These are phyloP conservation scores for Acanthosoma haemorrhoidale DNA, from an alignment of 2,888 invertebrate species.

Conservation along the genomic window DNA sequence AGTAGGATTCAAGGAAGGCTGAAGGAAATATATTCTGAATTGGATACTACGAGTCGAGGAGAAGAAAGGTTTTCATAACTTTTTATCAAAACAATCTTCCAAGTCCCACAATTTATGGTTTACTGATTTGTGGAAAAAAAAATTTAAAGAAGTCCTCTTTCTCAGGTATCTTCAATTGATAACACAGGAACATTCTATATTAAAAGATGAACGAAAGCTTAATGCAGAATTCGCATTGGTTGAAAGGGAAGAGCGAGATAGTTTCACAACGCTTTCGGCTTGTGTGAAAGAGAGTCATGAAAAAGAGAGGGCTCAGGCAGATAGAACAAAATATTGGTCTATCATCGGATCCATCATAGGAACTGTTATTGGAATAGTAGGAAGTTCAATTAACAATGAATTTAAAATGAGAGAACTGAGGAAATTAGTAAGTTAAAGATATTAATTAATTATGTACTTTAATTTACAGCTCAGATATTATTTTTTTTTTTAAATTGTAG, in stretches of 20 bases:
- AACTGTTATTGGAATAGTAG: conserved; percentile 58
- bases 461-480: not conserved
- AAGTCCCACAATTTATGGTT: not conserved
- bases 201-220: conserved; percentile 50
- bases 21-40: conserved; percentile 65
- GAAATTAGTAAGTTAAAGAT: conserved; percentile 50
- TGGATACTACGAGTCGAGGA: conserved; percentile 70
- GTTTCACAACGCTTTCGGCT: conserved; percentile 62
- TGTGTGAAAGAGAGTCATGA: conserved; percentile 71
- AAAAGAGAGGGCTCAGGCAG: conserved; percentile 71
- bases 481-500: conserved; percentile 13
- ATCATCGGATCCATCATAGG: conserved; percentile 67
- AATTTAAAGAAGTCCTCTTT: not conserved
- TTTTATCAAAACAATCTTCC: not conserved
- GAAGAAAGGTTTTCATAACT: conserved; percentile 60
- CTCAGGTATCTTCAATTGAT: conserved; percentile 49
- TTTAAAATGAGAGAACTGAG: conserved; percentile 60
- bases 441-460: not conserved
- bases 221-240: conserved; percentile 57
- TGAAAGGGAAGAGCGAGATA: conserved; percentile 69
- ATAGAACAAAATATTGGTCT: conserved; percentile 80
- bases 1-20: conserved; percentile 58
- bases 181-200: conserved; percentile 56
- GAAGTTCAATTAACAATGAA: conserved; percentile 61
- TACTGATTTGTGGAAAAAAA: not conserved